These are phyloP conservation scores for Pongo pygmaeus DNA, from an alignment of 2,113 vertebrate species.

Conservation along the genomic window DNA sequence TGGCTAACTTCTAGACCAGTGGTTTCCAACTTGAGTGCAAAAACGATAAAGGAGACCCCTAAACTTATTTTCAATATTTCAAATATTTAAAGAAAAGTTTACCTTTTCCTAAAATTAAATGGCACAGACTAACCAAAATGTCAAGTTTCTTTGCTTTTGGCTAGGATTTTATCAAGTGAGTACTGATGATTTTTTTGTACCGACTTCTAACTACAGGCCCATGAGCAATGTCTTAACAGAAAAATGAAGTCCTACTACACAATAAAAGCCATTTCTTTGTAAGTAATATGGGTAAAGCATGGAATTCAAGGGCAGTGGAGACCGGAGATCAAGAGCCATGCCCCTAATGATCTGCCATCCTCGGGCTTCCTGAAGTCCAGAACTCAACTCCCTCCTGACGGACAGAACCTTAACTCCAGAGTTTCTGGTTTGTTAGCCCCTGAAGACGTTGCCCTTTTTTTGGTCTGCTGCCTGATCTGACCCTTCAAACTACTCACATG, in stretches of 20 bases:
- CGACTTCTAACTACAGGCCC: conserved; percentile 23
- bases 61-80: background rate
- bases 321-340: background rate
- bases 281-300: conserved; percentile 26
- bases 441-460: background rate
- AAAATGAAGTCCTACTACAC: background rate
- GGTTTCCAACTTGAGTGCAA: background rate
- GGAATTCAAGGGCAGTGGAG: background rate
- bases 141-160: background rate
- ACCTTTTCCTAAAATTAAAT: conserved; percentile 53
- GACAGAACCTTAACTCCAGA: background rate
- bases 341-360: background rate
- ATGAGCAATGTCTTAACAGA: conserved; percentile 23
- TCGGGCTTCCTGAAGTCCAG: background rate
- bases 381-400: background rate
- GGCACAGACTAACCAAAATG: conserved; percentile 29
- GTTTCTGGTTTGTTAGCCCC: background rate
- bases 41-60: background rate
- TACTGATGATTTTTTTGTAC: background rate
- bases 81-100: conserved; percentile 45
- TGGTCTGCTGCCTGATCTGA: background rate
- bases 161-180: conserved; percentile 30
- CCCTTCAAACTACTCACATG: background rate
- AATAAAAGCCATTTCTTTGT: background rate
- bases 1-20: background rate